phyloP scores from a whole-genome alignment of 2,797 vertebrate species.

The Poliocrania exsul region DNA sequence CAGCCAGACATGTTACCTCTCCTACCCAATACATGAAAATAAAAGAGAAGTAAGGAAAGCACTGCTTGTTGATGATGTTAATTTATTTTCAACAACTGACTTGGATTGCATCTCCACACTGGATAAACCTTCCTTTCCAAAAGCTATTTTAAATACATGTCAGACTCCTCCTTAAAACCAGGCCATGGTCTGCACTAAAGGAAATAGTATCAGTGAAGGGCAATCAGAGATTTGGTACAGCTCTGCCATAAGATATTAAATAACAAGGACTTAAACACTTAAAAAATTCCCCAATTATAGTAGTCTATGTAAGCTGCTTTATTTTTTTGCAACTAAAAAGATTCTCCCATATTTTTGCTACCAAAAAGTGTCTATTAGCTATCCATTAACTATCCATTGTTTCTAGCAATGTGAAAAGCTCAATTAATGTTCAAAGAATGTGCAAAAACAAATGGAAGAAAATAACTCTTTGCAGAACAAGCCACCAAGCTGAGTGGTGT shows the following conservation, averaged over 20 bases:
- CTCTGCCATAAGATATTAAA: background rate
- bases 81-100: background rate
- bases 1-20: background rate
- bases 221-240: background rate
- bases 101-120: background rate
- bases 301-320: background rate
- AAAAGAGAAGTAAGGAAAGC: background rate
- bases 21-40: background rate
- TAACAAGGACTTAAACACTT: background rate
- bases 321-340: background rate
- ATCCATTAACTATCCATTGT: background rate
- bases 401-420: background rate
- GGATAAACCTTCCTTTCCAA: background rate
- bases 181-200: background rate
- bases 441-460: background rate
- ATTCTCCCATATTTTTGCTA: fast-evolving
- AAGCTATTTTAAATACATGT: background rate
- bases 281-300: background rate
- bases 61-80: background rate
- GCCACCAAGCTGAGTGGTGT: background rate
- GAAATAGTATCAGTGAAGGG: background rate
- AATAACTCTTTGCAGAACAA: background rate
- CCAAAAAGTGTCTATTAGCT: background rate
- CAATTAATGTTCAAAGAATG: background rate
- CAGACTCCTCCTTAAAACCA: background rate